Evolutionary conservation across 1,140 invertebrate genomes (phyloP).

Genomic region (Babylonia areolata): DNA sequence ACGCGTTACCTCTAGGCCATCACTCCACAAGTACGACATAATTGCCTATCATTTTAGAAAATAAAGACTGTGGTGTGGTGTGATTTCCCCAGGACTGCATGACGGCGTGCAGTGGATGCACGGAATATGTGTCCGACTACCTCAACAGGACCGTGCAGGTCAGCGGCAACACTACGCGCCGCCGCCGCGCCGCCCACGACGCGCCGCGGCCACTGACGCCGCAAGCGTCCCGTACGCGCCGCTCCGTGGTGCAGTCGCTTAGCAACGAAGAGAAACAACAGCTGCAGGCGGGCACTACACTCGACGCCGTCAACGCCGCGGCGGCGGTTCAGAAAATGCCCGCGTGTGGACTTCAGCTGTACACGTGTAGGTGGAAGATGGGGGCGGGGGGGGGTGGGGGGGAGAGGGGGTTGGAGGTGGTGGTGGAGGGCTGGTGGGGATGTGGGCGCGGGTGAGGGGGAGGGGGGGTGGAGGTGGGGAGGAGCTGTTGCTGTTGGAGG

Average conservation of each 20-base stretch:
- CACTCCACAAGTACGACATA: too few species aligned
- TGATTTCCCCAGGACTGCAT: background rate
- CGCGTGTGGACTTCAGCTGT: slow-evolving; percentile 55
- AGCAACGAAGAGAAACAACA: background rate
- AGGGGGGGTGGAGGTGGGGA: too few species aligned
- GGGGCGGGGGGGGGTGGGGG: background rate
- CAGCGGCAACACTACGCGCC: background rate
- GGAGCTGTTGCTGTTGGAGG: too few species aligned
- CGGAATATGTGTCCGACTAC: background rate
- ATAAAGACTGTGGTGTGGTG: too few species aligned
- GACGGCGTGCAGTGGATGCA: background rate
- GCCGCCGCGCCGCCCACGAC: too few species aligned
- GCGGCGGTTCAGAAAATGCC: background rate
- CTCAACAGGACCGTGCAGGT: background rate
- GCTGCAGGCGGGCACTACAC: background rate
- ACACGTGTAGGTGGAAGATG: slow-evolving; percentile 29
- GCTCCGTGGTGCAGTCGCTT: slow-evolving; percentile 10
- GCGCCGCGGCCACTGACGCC: too few species aligned
- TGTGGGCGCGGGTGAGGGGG: too few species aligned
- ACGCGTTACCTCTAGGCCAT: too few species aligned
- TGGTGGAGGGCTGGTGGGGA: background rate
- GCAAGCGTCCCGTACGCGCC: background rate
- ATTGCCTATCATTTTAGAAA: too few species aligned
- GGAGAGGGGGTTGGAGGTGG: background rate
- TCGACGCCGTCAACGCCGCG: background rate